These are phyloP conservation scores for Drosophila kanapiae DNA, from an alignment of 1,140 invertebrate species.

Conservation along the genomic window DNA sequence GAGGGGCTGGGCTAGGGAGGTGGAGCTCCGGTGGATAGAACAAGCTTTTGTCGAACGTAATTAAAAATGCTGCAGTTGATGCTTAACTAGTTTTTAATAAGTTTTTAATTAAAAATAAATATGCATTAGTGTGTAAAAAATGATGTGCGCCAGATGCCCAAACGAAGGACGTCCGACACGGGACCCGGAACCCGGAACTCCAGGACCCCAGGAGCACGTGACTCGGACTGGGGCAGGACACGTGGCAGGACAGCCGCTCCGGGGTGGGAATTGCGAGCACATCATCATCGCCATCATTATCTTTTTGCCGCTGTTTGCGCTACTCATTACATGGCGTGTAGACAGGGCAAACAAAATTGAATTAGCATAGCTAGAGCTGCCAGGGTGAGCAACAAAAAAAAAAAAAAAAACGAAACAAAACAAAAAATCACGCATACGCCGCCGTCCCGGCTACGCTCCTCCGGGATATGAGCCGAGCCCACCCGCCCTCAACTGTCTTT, in stretches of 20 bases:
- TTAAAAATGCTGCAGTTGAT: constrained; percentile 83
- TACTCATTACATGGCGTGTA: constrained; percentile 82
- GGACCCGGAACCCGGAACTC: constrained; percentile 45
- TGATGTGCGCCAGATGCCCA: constrained; percentile 58
- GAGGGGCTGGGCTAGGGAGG: not conserved
- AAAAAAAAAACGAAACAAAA: not conserved
- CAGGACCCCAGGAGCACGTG: constrained; percentile 45
- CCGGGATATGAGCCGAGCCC: constrained; percentile 23
- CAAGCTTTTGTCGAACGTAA: constrained; percentile 75
- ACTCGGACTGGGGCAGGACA: constrained; percentile 31
- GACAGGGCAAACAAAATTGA: constrained; percentile 82
- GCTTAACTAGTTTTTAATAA: constrained; percentile 84
- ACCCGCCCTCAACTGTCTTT: constrained; percentile 11
- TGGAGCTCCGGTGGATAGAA: not conserved
- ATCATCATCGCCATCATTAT: constrained; percentile 59
- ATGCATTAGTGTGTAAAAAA: constrained; percentile 82
- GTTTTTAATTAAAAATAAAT: constrained; percentile 84
- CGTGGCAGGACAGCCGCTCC: constrained; percentile 16
- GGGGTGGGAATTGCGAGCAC: constrained; percentile 50
- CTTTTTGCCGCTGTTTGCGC: constrained; percentile 71
- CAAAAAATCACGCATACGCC: constrained; percentile 81
- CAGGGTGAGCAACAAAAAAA: constrained; percentile 30
- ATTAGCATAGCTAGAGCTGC: constrained; percentile 67
- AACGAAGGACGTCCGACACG: constrained; percentile 41
- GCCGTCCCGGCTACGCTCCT: constrained; percentile 35